Evolutionary conservation across 2,113 vertebrate genomes (phyloP).

Genomic region (Ceyx cyanopectus): DNA sequence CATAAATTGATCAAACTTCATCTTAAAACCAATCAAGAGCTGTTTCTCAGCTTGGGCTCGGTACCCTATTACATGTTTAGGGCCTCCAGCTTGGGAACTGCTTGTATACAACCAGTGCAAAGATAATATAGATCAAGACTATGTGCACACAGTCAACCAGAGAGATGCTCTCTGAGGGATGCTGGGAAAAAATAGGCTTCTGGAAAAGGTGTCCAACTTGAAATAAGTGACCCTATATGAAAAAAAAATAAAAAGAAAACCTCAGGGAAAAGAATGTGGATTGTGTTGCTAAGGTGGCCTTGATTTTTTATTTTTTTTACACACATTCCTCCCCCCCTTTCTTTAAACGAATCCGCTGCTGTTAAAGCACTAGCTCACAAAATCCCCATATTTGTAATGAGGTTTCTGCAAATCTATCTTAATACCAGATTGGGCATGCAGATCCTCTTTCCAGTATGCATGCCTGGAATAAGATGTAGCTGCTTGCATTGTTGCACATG

Average conservation of each 20-base stretch:
- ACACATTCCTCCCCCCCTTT: not conserved
- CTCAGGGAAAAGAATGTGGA: not conserved
- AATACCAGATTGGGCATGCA: slow-evolving; percentile 5
- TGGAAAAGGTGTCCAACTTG: not conserved
- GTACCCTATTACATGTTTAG: not conserved
- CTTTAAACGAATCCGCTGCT: not conserved
- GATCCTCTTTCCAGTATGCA: slow-evolving; percentile 15
- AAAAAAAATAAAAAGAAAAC: slow-evolving; percentile 12
- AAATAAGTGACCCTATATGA: not conserved
- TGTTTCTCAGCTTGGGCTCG: not conserved
- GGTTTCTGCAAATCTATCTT: slow-evolving; percentile 30
- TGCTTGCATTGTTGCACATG: slow-evolving; percentile 20
- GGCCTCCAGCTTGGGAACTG: not conserved
- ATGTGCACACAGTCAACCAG: not conserved
- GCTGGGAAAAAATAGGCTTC: not conserved
- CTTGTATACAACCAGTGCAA: not conserved
- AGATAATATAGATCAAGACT: not conserved
- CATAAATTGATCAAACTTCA: not conserved
- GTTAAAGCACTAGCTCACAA: not conserved
- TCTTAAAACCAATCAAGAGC: not conserved
- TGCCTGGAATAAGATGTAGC: not conserved
- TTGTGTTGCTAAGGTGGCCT: not conserved
- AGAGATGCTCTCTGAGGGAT: not conserved
- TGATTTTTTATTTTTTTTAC: not conserved
- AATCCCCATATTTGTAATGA: slow-evolving; percentile 33